Evolutionary conservation across 1,140 invertebrate genomes (phyloP), one percentile per base, ranked within the genome.

Genomic region (Aplysia californica): DNA sequence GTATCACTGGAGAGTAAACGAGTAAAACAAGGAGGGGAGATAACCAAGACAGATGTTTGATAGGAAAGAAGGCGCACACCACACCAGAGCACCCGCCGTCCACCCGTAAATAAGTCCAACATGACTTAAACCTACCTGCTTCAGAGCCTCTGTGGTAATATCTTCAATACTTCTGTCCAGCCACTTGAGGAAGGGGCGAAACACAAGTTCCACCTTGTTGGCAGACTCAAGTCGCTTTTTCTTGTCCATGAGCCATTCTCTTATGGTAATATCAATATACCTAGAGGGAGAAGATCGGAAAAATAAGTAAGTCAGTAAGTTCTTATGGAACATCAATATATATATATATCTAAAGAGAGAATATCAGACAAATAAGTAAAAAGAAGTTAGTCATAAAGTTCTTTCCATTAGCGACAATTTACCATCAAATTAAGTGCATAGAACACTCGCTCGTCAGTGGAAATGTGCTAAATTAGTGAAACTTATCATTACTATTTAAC

Each of bases 181-280:
- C 88, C 88, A 89, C 58, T 81, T 73, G 23, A 89, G 44, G 56
- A 88, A 88, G n/a, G 87, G 84, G 58, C 87, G 75, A 61, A 89
- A 87, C 2, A 83, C 44, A n/a, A 86, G 76, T 64, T 86, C 84
- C 31, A 85, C 79, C 59, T 81, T 77, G 5, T 73, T 81, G 21
- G 59, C 56, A n/a, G 68, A 61, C 10, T 76, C 67, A 15, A 82
- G 61, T 33, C 83, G 70, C 39, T 78, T 75, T 10, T 79, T 39
- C 69, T 79, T 83, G 29, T 85, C 77, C 10, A 81, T 73, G 15
- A 85, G 35, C 84, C 85, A 88, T 64, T 86, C 85, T 55, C 69
- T 70, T 3, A 86, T 81, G 38, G 70, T 81, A 3, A 80, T 71
- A 44, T 85, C 81, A 23, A 88, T 59, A 77, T 86, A 86, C 67